Evolutionary conservation across 2,113 vertebrate species (phyloP).

Genomic region (Pseudopipra pipra): DNA sequence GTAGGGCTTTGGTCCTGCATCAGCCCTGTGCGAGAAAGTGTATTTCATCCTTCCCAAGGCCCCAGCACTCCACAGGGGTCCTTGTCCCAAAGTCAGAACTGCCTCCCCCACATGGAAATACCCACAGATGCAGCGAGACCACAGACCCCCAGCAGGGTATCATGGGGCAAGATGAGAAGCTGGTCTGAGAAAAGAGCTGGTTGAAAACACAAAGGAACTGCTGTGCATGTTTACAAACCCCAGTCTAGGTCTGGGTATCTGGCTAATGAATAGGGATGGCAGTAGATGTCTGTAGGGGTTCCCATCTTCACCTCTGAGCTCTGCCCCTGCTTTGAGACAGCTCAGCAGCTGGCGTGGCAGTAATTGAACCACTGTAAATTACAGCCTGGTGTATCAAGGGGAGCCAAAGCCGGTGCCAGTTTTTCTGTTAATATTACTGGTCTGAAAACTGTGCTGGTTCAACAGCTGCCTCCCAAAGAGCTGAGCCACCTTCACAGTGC

Average conservation of each 20-base stretch:
- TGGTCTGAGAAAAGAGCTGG: neutral
- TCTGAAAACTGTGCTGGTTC: neutral
- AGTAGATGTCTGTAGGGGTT: slow-evolving; percentile 5
- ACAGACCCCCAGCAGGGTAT: neutral
- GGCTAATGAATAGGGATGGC: slow-evolving; percentile 23
- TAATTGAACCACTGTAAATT: slow-evolving; percentile 50
- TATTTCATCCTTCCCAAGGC: neutral
- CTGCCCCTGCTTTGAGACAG: neutral
- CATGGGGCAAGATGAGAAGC: neutral
- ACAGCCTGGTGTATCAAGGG: neutral
- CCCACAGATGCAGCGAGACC: neutral
- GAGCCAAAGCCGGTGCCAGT: neutral
- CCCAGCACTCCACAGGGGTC: neutral
- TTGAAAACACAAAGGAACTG: neutral
- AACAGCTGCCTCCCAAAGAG: slow-evolving; percentile 29
- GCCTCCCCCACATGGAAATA: neutral
- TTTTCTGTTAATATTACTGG: slow-evolving; percentile 33
- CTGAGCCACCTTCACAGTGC: neutral
- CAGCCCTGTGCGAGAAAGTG: fast-evolving
- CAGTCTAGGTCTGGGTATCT: neutral
- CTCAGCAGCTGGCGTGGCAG: slow-evolving; percentile 16
- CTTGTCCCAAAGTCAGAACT: neutral
- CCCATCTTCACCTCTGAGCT: neutral
- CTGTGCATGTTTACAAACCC: neutral
- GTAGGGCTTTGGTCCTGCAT: neutral